Conservation (phyloP, 2,113 vertebrate genomes). For the Mesocricetus auratus region DNA sequence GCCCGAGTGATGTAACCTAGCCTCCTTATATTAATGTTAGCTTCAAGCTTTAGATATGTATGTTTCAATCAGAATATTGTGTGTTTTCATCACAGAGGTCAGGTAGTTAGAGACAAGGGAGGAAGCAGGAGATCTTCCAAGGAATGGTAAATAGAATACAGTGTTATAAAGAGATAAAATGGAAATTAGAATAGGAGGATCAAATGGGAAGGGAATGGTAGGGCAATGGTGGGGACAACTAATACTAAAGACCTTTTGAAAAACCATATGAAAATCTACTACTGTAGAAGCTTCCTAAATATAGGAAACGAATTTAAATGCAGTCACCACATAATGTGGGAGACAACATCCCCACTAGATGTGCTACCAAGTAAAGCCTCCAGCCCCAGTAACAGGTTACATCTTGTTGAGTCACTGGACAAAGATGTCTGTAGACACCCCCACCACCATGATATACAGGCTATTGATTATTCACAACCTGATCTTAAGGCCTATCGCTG, state of each 20-base stretch:
- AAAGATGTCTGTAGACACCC: not conserved
- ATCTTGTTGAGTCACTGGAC: not conserved
- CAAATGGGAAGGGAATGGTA: not conserved
- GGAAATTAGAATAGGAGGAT: not conserved
- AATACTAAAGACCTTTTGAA: not conserved
- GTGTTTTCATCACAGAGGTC: not conserved
- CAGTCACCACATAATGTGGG: not conserved
- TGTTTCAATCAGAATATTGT: not conserved
- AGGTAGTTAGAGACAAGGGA: not conserved
- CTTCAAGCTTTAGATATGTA: not conserved
- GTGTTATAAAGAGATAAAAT: not conserved
- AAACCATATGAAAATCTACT: not conserved
- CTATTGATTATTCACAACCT: not conserved
- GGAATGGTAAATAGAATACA: not conserved
- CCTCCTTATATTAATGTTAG: not conserved
- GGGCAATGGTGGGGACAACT: not conserved
- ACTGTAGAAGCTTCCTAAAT: not conserved
- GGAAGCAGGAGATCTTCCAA: not conserved
- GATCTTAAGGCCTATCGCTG: not conserved
- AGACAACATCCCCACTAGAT: not conserved
- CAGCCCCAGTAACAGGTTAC: not conserved
- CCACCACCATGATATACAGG: not conserved
- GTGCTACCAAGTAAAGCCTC: not conserved
- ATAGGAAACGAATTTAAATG: not conserved
- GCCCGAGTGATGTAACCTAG: not conserved